Evolutionary conservation across 23 tunicate species (phyloP).

Genomic region (Ascidia mentula): DNA sequence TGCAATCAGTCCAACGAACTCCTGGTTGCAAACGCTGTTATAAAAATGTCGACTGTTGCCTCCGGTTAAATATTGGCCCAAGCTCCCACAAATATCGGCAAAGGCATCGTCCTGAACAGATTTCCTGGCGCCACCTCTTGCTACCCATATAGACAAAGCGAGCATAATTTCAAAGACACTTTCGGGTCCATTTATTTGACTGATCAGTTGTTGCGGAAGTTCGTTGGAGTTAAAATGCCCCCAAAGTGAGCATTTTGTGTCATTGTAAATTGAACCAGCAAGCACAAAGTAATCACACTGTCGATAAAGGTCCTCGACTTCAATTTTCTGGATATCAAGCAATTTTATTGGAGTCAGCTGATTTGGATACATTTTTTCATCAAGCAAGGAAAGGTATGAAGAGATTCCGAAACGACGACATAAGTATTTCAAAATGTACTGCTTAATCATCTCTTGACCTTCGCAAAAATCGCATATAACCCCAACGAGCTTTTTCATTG

Average conservation of each 20-base stretch:
- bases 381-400: constrained; percentile 18
- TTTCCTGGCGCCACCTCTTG: background rate
- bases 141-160: constrained; percentile 39
- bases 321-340: background rate
- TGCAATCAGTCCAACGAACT: background rate
- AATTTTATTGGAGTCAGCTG: constrained; percentile 24
- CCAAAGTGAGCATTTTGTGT: constrained; percentile 1
- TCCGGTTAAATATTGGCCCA: constrained; percentile 3
- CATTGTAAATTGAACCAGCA: constrained; percentile 24
- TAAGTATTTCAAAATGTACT: constrained; percentile 24
- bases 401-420: constrained; percentile 40
- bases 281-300: constrained; percentile 13
- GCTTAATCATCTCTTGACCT: background rate
- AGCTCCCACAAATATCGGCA: background rate
- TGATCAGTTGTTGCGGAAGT: constrained; percentile 5
- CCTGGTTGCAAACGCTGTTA: background rate
- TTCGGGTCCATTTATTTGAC: constrained; percentile 18
- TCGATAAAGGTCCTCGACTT: constrained; percentile 10
- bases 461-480: constrained; percentile 2
- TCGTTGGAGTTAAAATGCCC: background rate
- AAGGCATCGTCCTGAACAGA: constrained; percentile 3
- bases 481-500: background rate
- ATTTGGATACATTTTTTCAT: constrained; percentile 4
- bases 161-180: constrained; percentile 28
- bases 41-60: constrained; percentile 7